Percentiles rank a stretch among this genome's conserved stretches.
These are phyloP conservation scores for Diploptera punctata DNA, from an alignment of 2,888 invertebrate genomes.

Conservation along the genomic window DNA sequence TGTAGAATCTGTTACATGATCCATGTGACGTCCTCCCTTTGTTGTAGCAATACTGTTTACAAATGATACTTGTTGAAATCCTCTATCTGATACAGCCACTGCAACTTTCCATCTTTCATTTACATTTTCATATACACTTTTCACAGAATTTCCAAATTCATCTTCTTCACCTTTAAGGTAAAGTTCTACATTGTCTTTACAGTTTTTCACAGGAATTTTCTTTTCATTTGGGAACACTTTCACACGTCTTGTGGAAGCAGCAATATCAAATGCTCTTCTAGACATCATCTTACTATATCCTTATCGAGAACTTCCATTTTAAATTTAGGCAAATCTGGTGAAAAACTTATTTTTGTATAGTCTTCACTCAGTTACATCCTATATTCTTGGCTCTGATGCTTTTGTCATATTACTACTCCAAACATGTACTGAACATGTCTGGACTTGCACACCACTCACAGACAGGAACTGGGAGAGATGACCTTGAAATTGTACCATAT, in stretches of 20 bases:
- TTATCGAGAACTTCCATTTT: conserved; percentile 93
- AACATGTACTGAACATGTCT: too few species aligned
- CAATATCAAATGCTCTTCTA: conserved; percentile 94
- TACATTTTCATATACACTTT: conserved; percentile 84
- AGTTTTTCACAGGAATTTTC: conserved; percentile 81
- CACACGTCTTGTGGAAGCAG: conserved; percentile 88
- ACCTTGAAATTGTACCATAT: too few species aligned
- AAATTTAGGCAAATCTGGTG: conserved; percentile 93
- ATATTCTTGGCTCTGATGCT: conserved; percentile 85
- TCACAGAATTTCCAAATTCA: conserved; percentile 81
- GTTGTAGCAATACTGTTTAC: conserved; percentile 99
- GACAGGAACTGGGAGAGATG: too few species aligned
- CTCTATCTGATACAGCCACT: conserved; percentile 81
- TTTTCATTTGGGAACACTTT: conserved; percentile 92
- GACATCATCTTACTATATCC: conserved; percentile 94
- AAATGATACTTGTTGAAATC: conserved; percentile 97
- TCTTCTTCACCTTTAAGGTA: conserved; percentile 86
- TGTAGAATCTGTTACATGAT: conserved; percentile 90
- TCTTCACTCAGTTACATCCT: conserved; percentile 77
- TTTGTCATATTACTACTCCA: conserved; percentile 97
- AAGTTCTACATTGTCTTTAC: conserved; percentile 95
- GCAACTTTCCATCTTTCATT: conserved; percentile 97
- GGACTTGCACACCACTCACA: too few species aligned
- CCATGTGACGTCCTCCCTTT: conserved; percentile 98
- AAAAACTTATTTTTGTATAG: conserved; percentile 92